Conservation (phyloP, 2,797 vertebrate species). For the Sarcophilus harrisii region DNA sequence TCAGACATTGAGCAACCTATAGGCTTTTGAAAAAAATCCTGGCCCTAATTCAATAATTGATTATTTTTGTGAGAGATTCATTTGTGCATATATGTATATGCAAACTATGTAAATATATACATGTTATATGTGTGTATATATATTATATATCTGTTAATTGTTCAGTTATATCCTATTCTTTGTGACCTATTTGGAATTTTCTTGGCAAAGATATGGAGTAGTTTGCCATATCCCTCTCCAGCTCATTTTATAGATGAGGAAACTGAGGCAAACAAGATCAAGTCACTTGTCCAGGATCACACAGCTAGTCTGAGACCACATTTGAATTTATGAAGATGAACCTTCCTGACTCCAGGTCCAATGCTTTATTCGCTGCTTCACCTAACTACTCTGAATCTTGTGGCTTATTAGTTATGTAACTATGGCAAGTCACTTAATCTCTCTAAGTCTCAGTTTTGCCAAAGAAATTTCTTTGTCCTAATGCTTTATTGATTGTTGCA, state of each 20-base stretch:
- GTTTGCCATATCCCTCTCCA: neutral
- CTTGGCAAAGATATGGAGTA: neutral
- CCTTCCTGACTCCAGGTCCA: neutral
- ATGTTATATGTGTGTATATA: no score
- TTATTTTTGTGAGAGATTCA: neutral
- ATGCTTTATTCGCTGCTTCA: neutral
- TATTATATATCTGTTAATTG: neutral
- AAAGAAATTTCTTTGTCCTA: neutral
- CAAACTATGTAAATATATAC: neutral
- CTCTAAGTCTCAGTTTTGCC: neutral
- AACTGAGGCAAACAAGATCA: neutral
- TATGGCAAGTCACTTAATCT: neutral
- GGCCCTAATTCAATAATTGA: neutral
- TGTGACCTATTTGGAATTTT: neutral
- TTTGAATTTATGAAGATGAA: neutral
- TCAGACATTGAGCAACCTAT: neutral
- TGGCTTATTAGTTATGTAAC: neutral
- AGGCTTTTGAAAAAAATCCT: neutral
- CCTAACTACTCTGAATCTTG: neutral
- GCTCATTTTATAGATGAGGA: neutral
- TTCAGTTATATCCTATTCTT: neutral
- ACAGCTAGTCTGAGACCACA: neutral
- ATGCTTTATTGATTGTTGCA: neutral
- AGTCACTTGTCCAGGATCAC: neutral
- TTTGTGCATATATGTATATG: neutral